Conservation (phyloP, 2,113 vertebrate genomes). For the Picathartes gymnocephalus region DNA sequence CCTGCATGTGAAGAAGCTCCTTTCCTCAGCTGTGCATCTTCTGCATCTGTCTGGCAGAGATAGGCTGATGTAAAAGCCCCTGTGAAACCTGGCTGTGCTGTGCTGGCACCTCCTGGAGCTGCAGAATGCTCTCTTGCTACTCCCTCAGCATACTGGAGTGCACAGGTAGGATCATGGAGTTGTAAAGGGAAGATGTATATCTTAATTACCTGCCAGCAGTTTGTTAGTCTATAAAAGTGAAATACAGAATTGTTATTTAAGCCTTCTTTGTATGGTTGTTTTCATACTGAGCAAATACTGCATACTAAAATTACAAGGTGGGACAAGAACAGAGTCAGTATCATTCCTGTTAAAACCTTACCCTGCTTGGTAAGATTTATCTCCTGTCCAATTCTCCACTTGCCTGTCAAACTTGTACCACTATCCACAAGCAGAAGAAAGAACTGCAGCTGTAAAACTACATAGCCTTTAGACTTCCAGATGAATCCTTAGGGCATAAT, state of each 20-base stretch:
- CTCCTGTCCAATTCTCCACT: not conserved
- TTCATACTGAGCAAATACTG: not conserved
- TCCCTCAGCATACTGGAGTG: not conserved
- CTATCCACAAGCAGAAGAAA: not conserved
- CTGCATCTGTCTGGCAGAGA: not conserved
- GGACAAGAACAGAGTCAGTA: not conserved
- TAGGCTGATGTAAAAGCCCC: not conserved
- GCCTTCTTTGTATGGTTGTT: not conserved
- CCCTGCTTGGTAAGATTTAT: not conserved
- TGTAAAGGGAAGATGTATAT: not conserved
- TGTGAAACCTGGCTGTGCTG: not conserved
- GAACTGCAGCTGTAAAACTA: not conserved
- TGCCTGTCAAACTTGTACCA: not conserved
- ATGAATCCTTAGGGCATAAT: slow-evolving; percentile 28
- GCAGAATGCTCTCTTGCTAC: not conserved
- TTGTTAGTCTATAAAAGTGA: slow-evolving; percentile 48
- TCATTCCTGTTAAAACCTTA: not conserved
- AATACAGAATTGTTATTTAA: slow-evolving; percentile 31
- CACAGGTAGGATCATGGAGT: not conserved
- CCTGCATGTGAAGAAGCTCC: not conserved
- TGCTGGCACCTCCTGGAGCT: not conserved
- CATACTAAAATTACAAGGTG: not conserved
- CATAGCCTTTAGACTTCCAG: not conserved
- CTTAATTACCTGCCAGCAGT: slow-evolving; percentile 46
- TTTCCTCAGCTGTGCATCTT: not conserved